Base-by-base conservation (phyloP, 1,140 invertebrate species). In the Maniola jurtina region DNA sequence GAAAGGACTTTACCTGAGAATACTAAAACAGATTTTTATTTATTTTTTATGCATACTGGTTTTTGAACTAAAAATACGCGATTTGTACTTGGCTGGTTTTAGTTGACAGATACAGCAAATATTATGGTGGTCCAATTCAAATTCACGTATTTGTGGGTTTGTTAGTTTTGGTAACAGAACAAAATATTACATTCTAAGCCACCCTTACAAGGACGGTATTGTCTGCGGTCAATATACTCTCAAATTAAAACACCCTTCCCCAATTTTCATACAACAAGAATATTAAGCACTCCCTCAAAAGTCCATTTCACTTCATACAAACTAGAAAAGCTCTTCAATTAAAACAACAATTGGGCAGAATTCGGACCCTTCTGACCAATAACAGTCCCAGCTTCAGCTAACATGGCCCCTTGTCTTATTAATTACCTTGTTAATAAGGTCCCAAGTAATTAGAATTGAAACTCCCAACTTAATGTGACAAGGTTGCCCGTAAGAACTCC, bases 381-480 rank as follows among this genome's bases (percentile, higher is more conserved):
- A 65, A 67, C 34, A 11, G 47, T 33, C 63, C n/a, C 33, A n/a
- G 45, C 25, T 55, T 11, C 59, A 25, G 50, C 25, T 48, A 68
- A 68, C 55, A 64, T 50, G n/a, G 47, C 61, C 61, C 61, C 40
- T 57, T 58, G 60, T 42, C 61, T 59, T 59, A 61, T 62, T 72
- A 66, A 70, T 61, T 68, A 57, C 64, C 71, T 58, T 70, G 61
- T 70, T 73, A 68, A 73, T 66, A 66, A 67, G 61, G 59, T 65
- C 72, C 60, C 48, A 42, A 68, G 56, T 60, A 64, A 55, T 68
- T 67, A 65, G 64, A 73, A 73, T 71, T 71, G 62, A 68, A 70
- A 70, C 61, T 66, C 62, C 68, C 54, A 40, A 61, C 57, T 65
- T 73, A 67, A 73, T 73, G 66, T 64, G 71, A 70, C 68, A 70